These are phyloP conservation scores for Epirrhoe alternata DNA, from an alignment of 2,888 invertebrate species.

Conservation along the genomic window DNA sequence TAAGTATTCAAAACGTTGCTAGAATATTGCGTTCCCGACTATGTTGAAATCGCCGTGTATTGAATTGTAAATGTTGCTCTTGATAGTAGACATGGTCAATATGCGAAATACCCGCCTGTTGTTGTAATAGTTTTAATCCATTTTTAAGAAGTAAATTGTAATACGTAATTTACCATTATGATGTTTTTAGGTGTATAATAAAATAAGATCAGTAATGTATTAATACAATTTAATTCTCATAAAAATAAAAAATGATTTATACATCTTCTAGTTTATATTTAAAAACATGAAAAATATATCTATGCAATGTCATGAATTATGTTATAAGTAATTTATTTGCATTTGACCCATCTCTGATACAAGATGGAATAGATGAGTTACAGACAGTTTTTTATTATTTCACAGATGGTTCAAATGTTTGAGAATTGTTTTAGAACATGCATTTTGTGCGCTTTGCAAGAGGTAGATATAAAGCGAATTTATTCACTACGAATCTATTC, in stretches of 20 bases:
- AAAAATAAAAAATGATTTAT: slow-evolving; percentile 74
- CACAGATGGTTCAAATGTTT: not conserved
- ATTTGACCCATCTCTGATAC: not conserved
- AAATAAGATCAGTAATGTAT: slow-evolving; percentile 39
- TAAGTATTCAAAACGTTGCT: not conserved
- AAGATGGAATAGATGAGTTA: not conserved
- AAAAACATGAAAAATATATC: slow-evolving; percentile 37
- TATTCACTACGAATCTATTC: slow-evolving; percentile 44
- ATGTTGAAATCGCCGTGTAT: too few relatives aligned
- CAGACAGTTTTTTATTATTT: not conserved
- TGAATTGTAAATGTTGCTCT: too few relatives aligned
- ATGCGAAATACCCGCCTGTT: not conserved
- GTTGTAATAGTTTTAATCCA: not conserved
- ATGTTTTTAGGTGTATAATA: not conserved
- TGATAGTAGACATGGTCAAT: too few relatives aligned
- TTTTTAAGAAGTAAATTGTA: not conserved
- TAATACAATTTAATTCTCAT: slow-evolving; percentile 65
- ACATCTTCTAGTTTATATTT: slow-evolving; percentile 58
- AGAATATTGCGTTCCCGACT: not conserved
- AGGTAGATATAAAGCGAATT: slow-evolving; percentile 35
- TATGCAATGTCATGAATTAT: slow-evolving; percentile 41
- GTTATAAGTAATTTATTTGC: slow-evolving; percentile 12
- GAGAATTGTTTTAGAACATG: slow-evolving; percentile 17
- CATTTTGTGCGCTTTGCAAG: slow-evolving; percentile 48
- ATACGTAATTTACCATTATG: too few relatives aligned